Evolutionary conservation across 2,113 vertebrate genomes (phyloP).

Genomic region (Pagrus major): DNA sequence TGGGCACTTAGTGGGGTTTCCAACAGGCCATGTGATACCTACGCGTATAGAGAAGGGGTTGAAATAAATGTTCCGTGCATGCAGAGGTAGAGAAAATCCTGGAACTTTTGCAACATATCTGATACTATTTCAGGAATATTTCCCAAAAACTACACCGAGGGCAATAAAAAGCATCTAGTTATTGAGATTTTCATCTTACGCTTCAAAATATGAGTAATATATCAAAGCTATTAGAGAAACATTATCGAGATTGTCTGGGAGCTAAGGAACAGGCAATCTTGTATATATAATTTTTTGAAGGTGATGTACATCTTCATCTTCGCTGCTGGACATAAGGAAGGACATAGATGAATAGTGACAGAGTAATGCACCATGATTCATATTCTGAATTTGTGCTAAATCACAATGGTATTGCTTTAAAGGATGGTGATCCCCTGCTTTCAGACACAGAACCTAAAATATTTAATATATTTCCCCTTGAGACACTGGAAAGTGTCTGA

Average conservation of each 20-base stretch:
- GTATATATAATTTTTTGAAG: conserved; percentile 1
- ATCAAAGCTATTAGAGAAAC: conserved; percentile 7
- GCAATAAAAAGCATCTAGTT: conserved; percentile 7
- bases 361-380: conserved; percentile 6
- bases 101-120: not conserved
- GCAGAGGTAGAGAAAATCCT: conserved; percentile 6
- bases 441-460: not conserved
- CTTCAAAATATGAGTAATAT: conserved; percentile 28
- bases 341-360: conserved; percentile 7
- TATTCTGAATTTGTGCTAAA: conserved; percentile 3
- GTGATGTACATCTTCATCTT: not conserved
- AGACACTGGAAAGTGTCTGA: not conserved
- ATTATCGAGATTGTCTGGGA: conserved; percentile 6
- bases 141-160: conserved; percentile 8
- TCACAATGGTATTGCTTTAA: not conserved
- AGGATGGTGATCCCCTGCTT: not conserved
- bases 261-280: not conserved
- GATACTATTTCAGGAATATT: conserved; percentile 17
- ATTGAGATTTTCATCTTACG: conserved; percentile 16
- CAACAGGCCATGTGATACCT: conserved; percentile 62
- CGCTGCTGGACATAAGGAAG: conserved; percentile 10
- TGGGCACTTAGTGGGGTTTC: conserved; percentile 75
- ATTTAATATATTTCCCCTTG: not conserved
- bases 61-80: conserved; percentile 44
- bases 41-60: conserved; percentile 23